Base-by-base conservation (phyloP, 2,113 vertebrate genomes). In the Microtus oregoni region DNA sequence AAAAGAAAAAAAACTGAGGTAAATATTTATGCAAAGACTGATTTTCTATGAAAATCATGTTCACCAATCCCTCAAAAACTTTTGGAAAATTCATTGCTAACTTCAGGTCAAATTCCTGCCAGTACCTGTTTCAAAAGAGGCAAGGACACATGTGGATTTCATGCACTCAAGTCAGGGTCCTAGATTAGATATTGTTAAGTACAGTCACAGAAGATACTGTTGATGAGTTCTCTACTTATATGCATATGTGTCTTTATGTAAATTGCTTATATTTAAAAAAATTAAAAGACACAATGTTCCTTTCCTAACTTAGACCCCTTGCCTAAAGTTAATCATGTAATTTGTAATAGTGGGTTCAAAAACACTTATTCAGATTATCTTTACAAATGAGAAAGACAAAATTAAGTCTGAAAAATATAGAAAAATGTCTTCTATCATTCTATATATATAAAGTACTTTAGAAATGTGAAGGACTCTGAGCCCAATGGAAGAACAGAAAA, bases 91-190 rank as follows among this genome's bases (percentile, higher is more conserved):
- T 88, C 44, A 91, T 86, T 15, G 67, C 70, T 92, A 94, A 77
- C 89, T 96, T 94, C 79, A 97, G 5, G 52, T 90, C 77, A 95
- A 92, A 95, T 88, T 90, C 7, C 61, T 95, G 76, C 41, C 82
- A 88, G 83, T 26, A 88, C 44, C 76, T 76, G 52, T 38, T 94
- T 85, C 13, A 78, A 91, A 88, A n/a, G 10, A 81, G 24, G 26
- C 86, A 89, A 94, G 93, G 94, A 87, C 15, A 41, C 3, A 81
- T 61, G 14, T 93, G 63, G 47, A 86, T 7, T 86, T 12, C 38
- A 90, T 52, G 50, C 35, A 24, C 9, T 50, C 52, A 68, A 9
- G 22, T 83, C 61, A 83, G 65, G 30, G 70, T 96, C 32, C 61
- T 73, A 52, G 20, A 9, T 89, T 38, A 44, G 44, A 82, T 32